Evolutionary conservation across 2,113 vertebrate genomes (phyloP).

Genomic region (Poeciliopsis turrubarensis): DNA sequence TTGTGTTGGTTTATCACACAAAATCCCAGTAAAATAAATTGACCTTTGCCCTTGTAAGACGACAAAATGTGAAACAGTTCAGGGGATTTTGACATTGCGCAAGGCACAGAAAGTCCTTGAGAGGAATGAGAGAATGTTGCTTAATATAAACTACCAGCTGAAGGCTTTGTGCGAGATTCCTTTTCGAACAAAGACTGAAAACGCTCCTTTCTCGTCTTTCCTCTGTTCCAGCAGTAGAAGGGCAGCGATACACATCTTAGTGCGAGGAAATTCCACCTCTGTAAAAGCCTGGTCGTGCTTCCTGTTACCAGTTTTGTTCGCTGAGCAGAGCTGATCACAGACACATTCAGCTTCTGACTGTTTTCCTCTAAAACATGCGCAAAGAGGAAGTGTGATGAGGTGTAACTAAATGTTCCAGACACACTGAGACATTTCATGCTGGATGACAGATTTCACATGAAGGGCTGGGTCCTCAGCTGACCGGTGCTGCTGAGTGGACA

Average conservation of each 20-base stretch:
- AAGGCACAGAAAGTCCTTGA: conserved; percentile 7
- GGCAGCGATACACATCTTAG: conserved; percentile 67
- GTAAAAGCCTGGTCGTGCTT: conserved; percentile 69
- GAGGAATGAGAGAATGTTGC: conserved; percentile 24
- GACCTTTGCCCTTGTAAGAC: background rate
- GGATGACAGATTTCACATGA: conserved; percentile 67
- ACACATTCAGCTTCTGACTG: conserved; percentile 2
- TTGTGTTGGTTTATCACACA: no score
- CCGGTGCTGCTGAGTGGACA: conserved; percentile 47
- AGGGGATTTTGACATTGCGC: background rate
- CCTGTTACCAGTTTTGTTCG: conserved; percentile 55
- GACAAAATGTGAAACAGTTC: background rate
- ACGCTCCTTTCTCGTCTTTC: conserved; percentile 12
- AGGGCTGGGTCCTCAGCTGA: conserved; percentile 54
- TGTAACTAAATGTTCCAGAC: conserved; percentile 49
- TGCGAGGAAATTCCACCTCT: conserved; percentile 77
- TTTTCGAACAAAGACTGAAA: conserved; percentile 25
- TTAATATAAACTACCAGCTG: conserved; percentile 30
- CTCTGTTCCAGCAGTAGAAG: conserved; percentile 40
- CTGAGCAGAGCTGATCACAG: conserved; percentile 6
- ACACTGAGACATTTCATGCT: conserved; percentile 32
- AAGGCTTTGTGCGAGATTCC: conserved; percentile 27
- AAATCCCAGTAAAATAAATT: no score
- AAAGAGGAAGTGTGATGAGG: conserved; percentile 56
- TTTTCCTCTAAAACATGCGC: conserved; percentile 34